Conservation (phyloP, 2,113 vertebrate species). For the Chaetodon trifascialis region DNA sequence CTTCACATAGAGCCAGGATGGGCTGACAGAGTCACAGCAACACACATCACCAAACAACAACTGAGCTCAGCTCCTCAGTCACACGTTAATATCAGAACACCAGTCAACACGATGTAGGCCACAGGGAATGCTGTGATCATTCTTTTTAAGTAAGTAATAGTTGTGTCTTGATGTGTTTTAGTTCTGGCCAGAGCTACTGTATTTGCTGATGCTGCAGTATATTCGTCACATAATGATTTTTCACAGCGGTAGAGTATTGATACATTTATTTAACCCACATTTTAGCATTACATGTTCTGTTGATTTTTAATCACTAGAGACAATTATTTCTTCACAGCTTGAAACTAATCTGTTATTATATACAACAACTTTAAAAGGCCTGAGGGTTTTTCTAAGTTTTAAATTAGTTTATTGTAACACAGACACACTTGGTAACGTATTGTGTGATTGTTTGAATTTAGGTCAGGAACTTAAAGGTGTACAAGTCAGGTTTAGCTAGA, state of each 20-base stretch:
- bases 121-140: constrained; percentile 28
- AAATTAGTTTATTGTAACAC: not conserved
- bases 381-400: not conserved
- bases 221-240: not conserved
- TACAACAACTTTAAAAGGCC: not conserved
- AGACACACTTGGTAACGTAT: not conserved
- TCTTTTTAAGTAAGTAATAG: not conserved
- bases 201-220: not conserved
- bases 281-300: not conserved
- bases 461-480: not conserved
- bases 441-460: not conserved
- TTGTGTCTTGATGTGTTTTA: not conserved
- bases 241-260: not conserved
- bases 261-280: not conserved
- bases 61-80: constrained; percentile 44
- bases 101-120: constrained; percentile 68
- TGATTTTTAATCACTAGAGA: not conserved
- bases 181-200: not conserved
- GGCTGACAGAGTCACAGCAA: constrained; percentile 62
- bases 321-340: not conserved
- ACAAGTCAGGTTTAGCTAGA: not conserved
- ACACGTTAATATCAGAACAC: constrained; percentile 52
- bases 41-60: constrained; percentile 63
- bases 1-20: constrained; percentile 54
- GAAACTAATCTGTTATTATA: too few species aligned